Percentiles rank a stretch among this genome's conserved stretches.
These are phyloP conservation scores for Verasper variegatus DNA, from an alignment of 2,113 vertebrate genomes.

Conservation along the genomic window DNA sequence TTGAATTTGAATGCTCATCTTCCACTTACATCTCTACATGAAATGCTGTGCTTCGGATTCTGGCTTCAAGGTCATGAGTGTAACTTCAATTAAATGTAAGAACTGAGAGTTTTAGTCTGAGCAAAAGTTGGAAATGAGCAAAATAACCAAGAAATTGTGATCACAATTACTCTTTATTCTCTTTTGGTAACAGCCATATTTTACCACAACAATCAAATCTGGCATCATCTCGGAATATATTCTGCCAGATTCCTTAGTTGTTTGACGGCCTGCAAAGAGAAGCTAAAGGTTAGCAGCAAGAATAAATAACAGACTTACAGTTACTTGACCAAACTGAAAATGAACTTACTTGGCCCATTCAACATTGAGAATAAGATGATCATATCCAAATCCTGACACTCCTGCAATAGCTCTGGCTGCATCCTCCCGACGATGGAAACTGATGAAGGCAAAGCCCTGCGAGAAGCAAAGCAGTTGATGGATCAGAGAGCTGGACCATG, in stretches of 20 bases:
- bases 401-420: constrained; percentile 92
- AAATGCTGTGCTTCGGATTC: too few relatives aligned
- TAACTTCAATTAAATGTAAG: too few relatives aligned
- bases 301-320: neutral
- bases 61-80: too few relatives aligned
- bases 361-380: constrained; percentile 96
- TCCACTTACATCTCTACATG: too few relatives aligned
- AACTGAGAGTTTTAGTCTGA: neutral
- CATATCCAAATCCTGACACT: constrained; percentile 95
- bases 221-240: constrained; percentile 49
- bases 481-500: neutral
- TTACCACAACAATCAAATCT: constrained; percentile 47
- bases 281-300: neutral
- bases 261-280: constrained; percentile 82
- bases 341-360: constrained; percentile 96
- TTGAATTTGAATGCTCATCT: too few relatives aligned
- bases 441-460: constrained; percentile 97
- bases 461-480: neutral
- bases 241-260: constrained; percentile 73
- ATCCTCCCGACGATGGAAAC: constrained; percentile 95
- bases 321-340: neutral
- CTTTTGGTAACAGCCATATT: constrained; percentile 65
- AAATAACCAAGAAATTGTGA: neutral
- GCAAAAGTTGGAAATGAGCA: neutral
- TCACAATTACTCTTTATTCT: constrained; percentile 61